Conservation (phyloP, 2,888 invertebrate genomes). For the Drosophila greeni region DNA sequence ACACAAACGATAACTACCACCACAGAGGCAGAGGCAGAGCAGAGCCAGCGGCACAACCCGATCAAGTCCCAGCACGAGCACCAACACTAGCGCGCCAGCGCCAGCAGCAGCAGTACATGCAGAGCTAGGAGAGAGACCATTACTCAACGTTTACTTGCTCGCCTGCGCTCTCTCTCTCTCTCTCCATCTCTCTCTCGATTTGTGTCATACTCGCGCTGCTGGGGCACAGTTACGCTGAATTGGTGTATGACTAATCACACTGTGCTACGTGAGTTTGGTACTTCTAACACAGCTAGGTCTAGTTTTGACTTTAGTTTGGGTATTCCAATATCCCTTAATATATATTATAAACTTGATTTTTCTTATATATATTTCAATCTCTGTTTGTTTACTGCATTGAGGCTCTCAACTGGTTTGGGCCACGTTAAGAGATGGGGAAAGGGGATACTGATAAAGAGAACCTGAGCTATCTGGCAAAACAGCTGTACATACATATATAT, state of each 20-base stretch:
- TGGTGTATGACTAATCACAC: constrained; percentile 27
- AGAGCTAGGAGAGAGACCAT: constrained; percentile 13
- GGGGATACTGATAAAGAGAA: constrained; percentile 4
- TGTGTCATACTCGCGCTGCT: constrained; percentile 16
- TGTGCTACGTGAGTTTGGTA: constrained; percentile 10
- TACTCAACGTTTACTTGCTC: constrained; percentile 1
- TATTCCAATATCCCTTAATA: too few relatives aligned
- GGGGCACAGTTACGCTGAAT: constrained; percentile 17
- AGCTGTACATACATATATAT: not conserved
- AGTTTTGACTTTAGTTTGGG: too few relatives aligned
- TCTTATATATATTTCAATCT: not conserved
- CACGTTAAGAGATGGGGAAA: not conserved
- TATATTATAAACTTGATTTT: not conserved
- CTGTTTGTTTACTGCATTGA: not conserved
- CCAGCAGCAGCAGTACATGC: not conserved
- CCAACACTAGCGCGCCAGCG: constrained; percentile 1
- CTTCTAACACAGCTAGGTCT: constrained; percentile 1
- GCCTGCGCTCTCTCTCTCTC: not conserved
- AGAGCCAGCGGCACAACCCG: constrained; percentile 20
- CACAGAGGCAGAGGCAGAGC: constrained; percentile 8
- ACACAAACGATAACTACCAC: constrained; percentile 20
- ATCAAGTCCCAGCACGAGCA: constrained; percentile 13
- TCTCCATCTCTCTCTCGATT: constrained; percentile 1
- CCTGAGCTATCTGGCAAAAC: not conserved
- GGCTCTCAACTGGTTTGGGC: constrained; percentile 3